Evolutionary conservation across 2,888 invertebrate genomes (phyloP), one percentile per base, ranked within the genome.

Genomic region (Diarsia dahlii): DNA sequence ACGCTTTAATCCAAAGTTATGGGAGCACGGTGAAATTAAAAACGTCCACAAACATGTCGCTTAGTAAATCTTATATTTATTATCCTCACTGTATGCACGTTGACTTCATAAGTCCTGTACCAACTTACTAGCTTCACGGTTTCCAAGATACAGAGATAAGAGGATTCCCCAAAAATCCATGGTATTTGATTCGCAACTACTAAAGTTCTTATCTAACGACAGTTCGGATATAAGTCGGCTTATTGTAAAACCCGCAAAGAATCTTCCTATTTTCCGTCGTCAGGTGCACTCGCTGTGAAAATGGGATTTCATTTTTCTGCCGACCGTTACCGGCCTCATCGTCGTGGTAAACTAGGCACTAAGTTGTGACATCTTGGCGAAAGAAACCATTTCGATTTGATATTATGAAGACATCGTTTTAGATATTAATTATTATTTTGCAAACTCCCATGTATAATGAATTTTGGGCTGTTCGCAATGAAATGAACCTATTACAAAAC

Each of bases 191-290:
- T 90, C 87, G 84, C 83, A 84, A 84, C 88, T 87, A 92, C 87
- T 90, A 91, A 92, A 91, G 84, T 91, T 85, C 89, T 90, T 91
- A 91, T 89, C 89, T 90, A 90, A 92, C 89, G 91, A 89, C 87
- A 88, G 87, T 86, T 85, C 84, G 88, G 89, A 88, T 90, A 86
- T 91, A 92, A 92, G 91, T 91, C 90, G 91, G 93, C 92, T 94
- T 94, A 94, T 91, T 92, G 90, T 91, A 90, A 91, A 91, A 90
- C 89, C 90, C 86, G 88, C 85, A 87, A 91, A 93, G 89, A 91
- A 90, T 93, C 91, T 91, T 91, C 89, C 87, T 90, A 91, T 92
- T 93, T 91, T 87, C 87, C 88, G 80, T 87, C 84, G 87, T 86
- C 90, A 92, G 92, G 90, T 92, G 92, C 90, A 91, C 88, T 90